Conservation (phyloP, 2,113 vertebrate species). For the Gavia stellata region DNA sequence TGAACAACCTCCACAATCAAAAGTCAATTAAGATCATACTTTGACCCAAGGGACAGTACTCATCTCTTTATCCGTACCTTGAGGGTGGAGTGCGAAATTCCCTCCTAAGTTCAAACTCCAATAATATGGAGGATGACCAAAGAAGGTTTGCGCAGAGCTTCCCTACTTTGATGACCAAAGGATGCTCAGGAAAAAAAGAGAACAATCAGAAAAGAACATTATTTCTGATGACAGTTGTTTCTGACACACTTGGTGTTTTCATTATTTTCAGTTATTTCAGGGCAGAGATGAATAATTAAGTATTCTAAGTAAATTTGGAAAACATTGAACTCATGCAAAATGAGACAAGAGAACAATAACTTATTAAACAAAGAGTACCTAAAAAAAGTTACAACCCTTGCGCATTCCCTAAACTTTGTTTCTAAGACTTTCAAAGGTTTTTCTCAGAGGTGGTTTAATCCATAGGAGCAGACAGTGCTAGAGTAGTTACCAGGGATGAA, state of each 20-base stretch:
- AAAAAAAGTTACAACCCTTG: neutral
- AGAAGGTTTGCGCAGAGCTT: neutral
- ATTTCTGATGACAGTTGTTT: neutral
- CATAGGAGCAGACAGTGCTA: neutral
- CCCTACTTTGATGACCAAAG: neutral
- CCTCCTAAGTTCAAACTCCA: neutral
- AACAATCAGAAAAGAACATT: neutral
- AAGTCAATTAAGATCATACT: neutral
- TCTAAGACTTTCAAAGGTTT: neutral
- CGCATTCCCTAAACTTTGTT: neutral
- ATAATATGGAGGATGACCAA: neutral
- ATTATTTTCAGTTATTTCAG: neutral
- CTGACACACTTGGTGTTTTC: neutral
- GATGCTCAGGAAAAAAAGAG: neutral
- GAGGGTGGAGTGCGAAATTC: neutral
- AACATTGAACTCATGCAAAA: neutral
- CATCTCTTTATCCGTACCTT: neutral
- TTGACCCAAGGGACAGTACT: neutral
- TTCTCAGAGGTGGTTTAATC: neutral
- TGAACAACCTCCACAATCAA: neutral
- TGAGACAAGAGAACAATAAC: neutral
- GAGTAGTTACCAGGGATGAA: neutral
- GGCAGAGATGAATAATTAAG: neutral
- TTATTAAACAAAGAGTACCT: neutral
- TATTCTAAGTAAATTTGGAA: neutral